Percentiles rank a stretch among this genome's conserved stretches.
These are phyloP conservation scores for Lapara coniferarum DNA, from an alignment of 2,888 invertebrate genomes.

Conservation along the genomic window DNA sequence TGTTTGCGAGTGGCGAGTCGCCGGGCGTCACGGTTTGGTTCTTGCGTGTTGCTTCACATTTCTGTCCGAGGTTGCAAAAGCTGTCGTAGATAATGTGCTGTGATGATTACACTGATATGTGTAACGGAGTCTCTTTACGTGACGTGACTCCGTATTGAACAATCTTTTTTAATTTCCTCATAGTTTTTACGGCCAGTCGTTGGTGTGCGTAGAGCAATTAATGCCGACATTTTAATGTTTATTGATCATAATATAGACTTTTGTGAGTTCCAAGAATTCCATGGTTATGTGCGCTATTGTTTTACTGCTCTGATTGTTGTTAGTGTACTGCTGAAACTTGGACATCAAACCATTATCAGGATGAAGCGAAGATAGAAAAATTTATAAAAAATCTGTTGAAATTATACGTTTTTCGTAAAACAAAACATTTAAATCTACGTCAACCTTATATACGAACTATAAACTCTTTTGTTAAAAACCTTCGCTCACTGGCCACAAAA, in stretches of 20 bases:
- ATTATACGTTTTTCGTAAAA: no score
- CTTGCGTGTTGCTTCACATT: slow-evolving; percentile 65
- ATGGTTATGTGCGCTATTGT: slow-evolving; percentile 34
- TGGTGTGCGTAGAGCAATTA: slow-evolving; percentile 36
- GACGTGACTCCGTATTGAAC: slow-evolving; percentile 47
- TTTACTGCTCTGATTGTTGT: slow-evolving; percentile 13
- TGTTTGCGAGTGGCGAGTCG: slow-evolving; percentile 55
- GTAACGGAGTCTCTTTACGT: slow-evolving; percentile 72
- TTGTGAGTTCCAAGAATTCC: slow-evolving; percentile 43
- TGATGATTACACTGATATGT: slow-evolving; percentile 69
- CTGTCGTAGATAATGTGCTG: slow-evolving; percentile 68
- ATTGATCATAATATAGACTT: slow-evolving; percentile 28
- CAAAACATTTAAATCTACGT: no score
- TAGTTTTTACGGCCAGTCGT: slow-evolving; percentile 38
- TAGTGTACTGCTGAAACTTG: not conserved
- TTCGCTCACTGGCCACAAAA: not conserved
- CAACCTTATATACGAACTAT: no score
- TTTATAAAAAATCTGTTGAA: no score
- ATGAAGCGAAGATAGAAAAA: not conserved
- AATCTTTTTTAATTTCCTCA: slow-evolving; percentile 42
- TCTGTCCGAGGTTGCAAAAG: slow-evolving; percentile 70
- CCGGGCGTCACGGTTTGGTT: slow-evolving; percentile 70
- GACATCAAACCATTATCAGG: not conserved
- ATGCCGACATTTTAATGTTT: slow-evolving; percentile 19
- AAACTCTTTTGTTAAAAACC: not conserved